Base-by-base conservation (phyloP, 2,888 invertebrate genomes). In the Ormyrus nitidulus region DNA sequence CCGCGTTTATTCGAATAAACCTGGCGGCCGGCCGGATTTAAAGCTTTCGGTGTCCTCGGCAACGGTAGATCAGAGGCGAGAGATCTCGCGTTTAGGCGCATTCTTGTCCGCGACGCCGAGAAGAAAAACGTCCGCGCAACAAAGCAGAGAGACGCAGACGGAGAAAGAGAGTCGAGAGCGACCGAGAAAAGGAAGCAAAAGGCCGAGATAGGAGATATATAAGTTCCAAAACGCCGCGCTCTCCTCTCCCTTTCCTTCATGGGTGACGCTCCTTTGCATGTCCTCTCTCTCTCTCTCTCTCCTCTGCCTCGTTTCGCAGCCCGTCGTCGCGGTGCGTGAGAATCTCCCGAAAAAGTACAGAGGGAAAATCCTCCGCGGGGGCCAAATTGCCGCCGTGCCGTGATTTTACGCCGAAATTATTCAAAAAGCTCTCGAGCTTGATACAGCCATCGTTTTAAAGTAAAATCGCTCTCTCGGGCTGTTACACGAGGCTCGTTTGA, bases 171-270 rank as follows among this genome's bases (percentile, higher is more conserved):
- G 53, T 66, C 19, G n/a, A 51, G 19, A 19, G 19, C 19, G 19
- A 19, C 19, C 19, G 19, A 19, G 19, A 59, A 62, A 61, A 13
- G 13, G 49, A 59, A 65, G 61, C 49, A 54, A 51, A 62, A 56
- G 69, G 71, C 51, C 53, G 49, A 80, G 77, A 82, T 78, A 81
- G 79, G 76, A 79, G 79, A 79, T 79, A 19, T 19, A 81, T 71
- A 77, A 79, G 81, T 79, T 79, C 74, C 79, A 79, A 79, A 77
- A 74, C 69, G 81, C 81, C 81, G 81, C 81, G 74, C 70, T 74
- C 71, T n/a, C 19, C 70, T 74, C 71, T n/a, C 19, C 68, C 66
- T 54, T 72, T 70, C 61, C 66, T 74, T 74, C 71, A 70, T 75
- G 78, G 77, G 74, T 77, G 74, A 81, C 81, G 74, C 66, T 70